phyloP scores from a whole-genome alignment of 2,888 invertebrate species.

The Rhabditophanes sp. region DNA sequence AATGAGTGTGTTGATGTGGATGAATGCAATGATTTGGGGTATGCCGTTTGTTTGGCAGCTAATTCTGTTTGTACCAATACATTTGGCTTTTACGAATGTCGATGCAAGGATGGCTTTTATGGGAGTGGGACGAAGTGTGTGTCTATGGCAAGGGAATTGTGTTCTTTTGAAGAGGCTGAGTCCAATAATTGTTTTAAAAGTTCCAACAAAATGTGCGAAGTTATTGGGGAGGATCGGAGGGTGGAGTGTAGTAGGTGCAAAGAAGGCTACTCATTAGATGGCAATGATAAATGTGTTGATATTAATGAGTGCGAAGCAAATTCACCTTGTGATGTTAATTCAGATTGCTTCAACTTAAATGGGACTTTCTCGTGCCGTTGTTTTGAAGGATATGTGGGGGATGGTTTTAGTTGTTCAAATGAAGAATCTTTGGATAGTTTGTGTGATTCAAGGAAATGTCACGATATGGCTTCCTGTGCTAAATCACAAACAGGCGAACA shows the following conservation, averaged over 20 bases:
- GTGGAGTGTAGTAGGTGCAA: no score
- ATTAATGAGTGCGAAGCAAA: slow-evolving; percentile 38
- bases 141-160: slow-evolving; percentile 10
- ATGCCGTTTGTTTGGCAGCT: slow-evolving; percentile 8
- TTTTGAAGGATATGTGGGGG: slow-evolving; percentile 21
- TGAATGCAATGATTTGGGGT: slow-evolving; percentile 11
- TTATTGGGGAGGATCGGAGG: no score
- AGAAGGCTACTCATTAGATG: no score
- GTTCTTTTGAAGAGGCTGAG: no score
- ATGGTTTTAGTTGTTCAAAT: slow-evolving; percentile 23
- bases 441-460: no score
- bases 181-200: no score
- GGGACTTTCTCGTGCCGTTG: slow-evolving; percentile 57
- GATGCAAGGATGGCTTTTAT: slow-evolving; percentile 54
- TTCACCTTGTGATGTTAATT: slow-evolving; percentile 24
- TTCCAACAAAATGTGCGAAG: no score
- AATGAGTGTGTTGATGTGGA: slow-evolving; percentile 11
- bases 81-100: slow-evolving; percentile 58
- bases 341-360: slow-evolving; percentile 57
- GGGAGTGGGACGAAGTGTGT: slow-evolving; percentile 26
- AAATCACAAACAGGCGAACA: slow-evolving; percentile 12
- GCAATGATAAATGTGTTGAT: no score
- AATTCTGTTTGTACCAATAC: slow-evolving; percentile 56
- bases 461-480: no score
- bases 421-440: no score